phyloP scores from a whole-genome alignment of 2,113 vertebrate species.

The Gnathonemus echidnorhynchus region DNA sequence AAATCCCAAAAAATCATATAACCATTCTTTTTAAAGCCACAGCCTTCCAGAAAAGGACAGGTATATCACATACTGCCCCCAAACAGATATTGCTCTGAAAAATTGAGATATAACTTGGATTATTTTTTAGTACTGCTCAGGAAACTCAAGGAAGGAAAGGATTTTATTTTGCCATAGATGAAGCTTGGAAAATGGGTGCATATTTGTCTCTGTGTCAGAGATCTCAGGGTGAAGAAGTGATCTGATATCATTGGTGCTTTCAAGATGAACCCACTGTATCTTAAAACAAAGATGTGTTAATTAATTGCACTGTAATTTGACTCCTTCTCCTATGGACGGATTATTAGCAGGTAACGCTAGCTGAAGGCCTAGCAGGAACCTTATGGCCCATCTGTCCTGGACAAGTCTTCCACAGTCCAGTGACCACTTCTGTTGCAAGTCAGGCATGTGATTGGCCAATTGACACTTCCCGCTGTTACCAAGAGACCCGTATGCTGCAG shows the following conservation, averaged over 20 bases:
- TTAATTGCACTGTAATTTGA: neutral
- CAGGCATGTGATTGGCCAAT: conserved; percentile 15
- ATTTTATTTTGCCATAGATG: neutral
- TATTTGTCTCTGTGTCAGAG: conserved; percentile 8
- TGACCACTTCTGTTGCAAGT: neutral
- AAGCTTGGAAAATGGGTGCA: neutral
- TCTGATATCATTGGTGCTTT: conserved; percentile 78
- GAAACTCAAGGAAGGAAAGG: neutral
- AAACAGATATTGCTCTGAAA: neutral
- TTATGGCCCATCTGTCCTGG: neutral
- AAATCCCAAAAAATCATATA: neutral
- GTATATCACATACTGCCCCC: neutral
- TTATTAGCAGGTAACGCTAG: neutral
- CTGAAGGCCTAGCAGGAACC: neutral
- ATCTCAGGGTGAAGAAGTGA: conserved; percentile 81
- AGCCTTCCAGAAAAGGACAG: neutral
- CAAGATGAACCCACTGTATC: conserved; percentile 85
- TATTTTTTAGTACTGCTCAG: neutral
- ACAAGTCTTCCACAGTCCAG: neutral
- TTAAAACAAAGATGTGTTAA: conserved; percentile 47
- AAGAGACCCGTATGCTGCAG: neutral
- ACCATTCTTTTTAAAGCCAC: neutral
- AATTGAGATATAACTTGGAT: neutral
- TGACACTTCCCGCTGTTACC: conserved; percentile 9
- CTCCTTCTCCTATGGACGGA: neutral